Base-by-base conservation (phyloP, 2,888 invertebrate genomes). In the Clivina fossor region DNA sequence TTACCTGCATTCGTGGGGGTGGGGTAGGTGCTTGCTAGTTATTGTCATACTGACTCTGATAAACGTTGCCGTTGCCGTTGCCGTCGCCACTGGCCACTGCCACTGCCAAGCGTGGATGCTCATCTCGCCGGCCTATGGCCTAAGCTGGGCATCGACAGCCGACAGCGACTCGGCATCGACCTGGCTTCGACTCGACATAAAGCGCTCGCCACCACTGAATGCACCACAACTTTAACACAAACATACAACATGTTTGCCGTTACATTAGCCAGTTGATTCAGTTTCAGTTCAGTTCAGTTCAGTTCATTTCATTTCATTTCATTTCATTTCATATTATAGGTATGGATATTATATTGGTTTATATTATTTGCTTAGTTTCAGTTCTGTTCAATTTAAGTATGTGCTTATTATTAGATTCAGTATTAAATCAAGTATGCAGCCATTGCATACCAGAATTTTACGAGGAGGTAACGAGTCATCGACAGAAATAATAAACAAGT, bases 381-480 rank as follows among this genome's bases (percentile, higher is more conserved):
- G 47, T 55, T 55, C 40, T 38, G 38, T 55, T 55, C 35, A 20
- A 19, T n/a, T n/a, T n/a, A n/a, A n/a, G n/a, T n/a, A n/a, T n/a
- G n/a, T 55, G 37, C 40, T 53, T 53, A 41, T 53, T 44, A 35
- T 53, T 44, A 26, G 22, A 18, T 43, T 50, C 24, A 37, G 26
- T 53, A 53, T 55, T 47, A 47, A 47, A 18, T 11, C 19, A 15
- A 46, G 46, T 53, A 53, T 53, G 44, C 53, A 41, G 41, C 20
- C 43, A 44, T n/a, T 44, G 53, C 53, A 53, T 53, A 66, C 63
- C 59, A 64, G 61, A 64, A 38, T 61, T 61, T 64, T 63, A 69
- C 71, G 74, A 74, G 74, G 74, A 75, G 74, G 74, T 72, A 72
- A 75, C 74, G 74, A 75, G 64, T 71, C 66, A 66, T 70, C 62